A percentile compares a stretch with the other conserved stretches of the same genome.
phyloP scores from a whole-genome alignment of 2,113 vertebrate genomes.

The Xerus inauris region DNA sequence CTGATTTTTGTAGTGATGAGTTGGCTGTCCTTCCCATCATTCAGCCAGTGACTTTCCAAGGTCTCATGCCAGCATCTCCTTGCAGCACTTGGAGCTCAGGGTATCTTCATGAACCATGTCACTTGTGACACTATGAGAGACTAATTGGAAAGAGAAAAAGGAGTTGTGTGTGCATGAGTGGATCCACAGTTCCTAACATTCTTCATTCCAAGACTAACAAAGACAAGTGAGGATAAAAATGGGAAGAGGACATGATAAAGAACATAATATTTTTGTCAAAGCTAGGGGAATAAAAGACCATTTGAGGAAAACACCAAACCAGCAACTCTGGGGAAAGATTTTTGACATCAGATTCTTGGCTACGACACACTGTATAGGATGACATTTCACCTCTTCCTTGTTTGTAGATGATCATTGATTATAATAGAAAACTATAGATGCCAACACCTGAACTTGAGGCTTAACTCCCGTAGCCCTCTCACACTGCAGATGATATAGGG shows the following conservation, averaged over 20 bases:
- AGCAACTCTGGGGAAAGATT: not conserved
- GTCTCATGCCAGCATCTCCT: not conserved
- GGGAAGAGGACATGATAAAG: not conserved
- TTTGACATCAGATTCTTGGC: not conserved
- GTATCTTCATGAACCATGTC: not conserved
- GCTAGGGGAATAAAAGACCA: not conserved
- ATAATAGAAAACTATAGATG: not conserved
- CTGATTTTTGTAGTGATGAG: not conserved
- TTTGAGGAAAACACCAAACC: not conserved
- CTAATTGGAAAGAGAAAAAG: not conserved
- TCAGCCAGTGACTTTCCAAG: not conserved
- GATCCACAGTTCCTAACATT: not conserved
- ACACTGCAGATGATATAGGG: not conserved
- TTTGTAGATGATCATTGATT: not conserved
- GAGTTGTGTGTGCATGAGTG: accelerated
- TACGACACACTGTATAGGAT: not conserved
- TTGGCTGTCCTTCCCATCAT: not conserved
- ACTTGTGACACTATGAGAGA: not conserved
- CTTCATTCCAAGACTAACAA: not conserved
- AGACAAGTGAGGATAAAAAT: not conserved
- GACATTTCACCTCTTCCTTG: not conserved
- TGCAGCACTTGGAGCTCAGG: not conserved
- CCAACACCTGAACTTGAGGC: not conserved
- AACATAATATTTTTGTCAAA: not conserved
- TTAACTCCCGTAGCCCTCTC: not conserved